Conservation (phyloP, 1,140 invertebrate genomes). For the Amyelois transitella region DNA sequence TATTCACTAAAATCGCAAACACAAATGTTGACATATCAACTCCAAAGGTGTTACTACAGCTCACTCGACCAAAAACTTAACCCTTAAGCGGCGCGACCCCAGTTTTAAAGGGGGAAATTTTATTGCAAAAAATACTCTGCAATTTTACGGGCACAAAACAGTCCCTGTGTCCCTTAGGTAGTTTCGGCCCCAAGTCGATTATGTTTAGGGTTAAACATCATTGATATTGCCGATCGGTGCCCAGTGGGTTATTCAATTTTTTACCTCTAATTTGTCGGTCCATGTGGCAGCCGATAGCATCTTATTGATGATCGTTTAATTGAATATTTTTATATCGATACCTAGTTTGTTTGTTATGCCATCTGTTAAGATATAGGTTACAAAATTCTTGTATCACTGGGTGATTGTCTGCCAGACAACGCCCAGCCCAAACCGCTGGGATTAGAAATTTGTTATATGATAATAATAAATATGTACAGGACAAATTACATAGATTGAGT, state of each 20-base stretch:
- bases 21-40: not conserved
- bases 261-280: constrained; percentile 65
- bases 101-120: constrained; percentile 57
- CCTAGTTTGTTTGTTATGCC: not conserved
- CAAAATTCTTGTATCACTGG: no score
- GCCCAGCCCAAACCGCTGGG: no score
- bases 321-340: constrained; percentile 22
- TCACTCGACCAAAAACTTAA: constrained; percentile 9
- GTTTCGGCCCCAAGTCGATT: constrained; percentile 68
- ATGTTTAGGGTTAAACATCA: constrained; percentile 71
- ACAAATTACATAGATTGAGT: no score
- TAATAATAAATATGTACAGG: no score
- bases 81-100: constrained; percentile 39
- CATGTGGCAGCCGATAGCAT: constrained; percentile 55
- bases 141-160: constrained; percentile 59
- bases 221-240: constrained; percentile 62
- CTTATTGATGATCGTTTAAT: constrained; percentile 55
- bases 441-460: no score
- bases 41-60: not conserved
- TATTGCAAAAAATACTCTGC: constrained; percentile 67
- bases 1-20: not conserved
- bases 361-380: constrained; percentile 1
- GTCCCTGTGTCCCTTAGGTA: constrained; percentile 65
- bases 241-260: constrained; percentile 62
- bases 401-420: no score